Evolutionary conservation across 1,140 invertebrate species (phyloP), one percentile per base, ranked within the genome.

Genomic region (Globodera ellingtonae): DNA sequence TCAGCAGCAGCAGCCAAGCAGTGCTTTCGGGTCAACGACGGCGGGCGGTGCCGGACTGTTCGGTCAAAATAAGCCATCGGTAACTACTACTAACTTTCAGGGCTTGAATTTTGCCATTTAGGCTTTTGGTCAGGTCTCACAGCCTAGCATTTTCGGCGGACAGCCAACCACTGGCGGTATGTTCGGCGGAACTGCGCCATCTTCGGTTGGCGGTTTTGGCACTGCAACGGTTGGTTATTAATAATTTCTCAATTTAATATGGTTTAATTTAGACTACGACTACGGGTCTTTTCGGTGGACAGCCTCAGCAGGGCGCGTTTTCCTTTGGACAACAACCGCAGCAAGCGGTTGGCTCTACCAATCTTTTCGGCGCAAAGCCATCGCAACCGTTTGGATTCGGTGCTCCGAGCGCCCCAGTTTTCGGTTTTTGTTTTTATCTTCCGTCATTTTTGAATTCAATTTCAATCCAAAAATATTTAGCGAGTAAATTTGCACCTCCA

Each of bases 401-500:
- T 62, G 15, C 56, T 15, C 56, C 13, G 5, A 13, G 13, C 15
- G 18, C 56, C 18, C 18, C 56, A 62, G 18, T 6, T 18, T 62
- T 62, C 46, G 65, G 73, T 56, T 75, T n/a, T 74, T 75, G 5
- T 73, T 72, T 44, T 3, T 7, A 56, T 8, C n/a, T 72, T n/a
- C 9, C 15, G 18, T 62, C 6, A 18, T n/a, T 15, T 15, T 59
- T 59, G 10, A 59, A 15, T 4, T 15, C 56, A 59, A 59, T 59
- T 62, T 62, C 13, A 18, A 62, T 73, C 2, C 24, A 3, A 48
- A 72, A 24, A 13, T 5, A 56, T 13, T 75, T 70, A 46, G 56
- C 44, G 48, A 47, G 35, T 72, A 82, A 82, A 83, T 83, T 83
- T 76, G 79, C 69, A n/a, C 75, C 82, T 0, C 75, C 76, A 21